These are phyloP conservation scores for Agrochola macilenta DNA, from an alignment of 2,888 invertebrate genomes.

Conservation along the genomic window DNA sequence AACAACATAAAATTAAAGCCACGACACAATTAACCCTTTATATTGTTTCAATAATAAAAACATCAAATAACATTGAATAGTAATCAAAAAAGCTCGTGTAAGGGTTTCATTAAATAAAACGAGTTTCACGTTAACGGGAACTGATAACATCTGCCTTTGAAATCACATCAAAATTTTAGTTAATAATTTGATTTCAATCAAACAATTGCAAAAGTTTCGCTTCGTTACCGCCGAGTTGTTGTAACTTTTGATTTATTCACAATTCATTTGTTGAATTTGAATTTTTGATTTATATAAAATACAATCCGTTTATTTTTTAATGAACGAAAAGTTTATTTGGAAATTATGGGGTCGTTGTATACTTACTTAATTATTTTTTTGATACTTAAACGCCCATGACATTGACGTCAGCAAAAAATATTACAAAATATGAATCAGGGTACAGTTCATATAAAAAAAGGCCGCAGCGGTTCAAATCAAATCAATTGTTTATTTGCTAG, in stretches of 20 bases:
- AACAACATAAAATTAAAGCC: not conserved
- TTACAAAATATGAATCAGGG: not conserved
- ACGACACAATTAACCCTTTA: not conserved
- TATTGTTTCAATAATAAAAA: conserved; percentile 3
- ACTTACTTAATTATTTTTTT: not conserved
- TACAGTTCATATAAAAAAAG: not conserved
- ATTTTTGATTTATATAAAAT: conserved; percentile 73
- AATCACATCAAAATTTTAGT: conserved; percentile 69
- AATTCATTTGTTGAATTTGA: conserved; percentile 73
- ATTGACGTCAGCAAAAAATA: not conserved
- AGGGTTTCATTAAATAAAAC: conserved; percentile 50
- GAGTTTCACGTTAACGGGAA: conserved; percentile 52
- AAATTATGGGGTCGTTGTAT: conserved; percentile 11
- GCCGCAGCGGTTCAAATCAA: not conserved
- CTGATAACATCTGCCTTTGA: conserved; percentile 66
- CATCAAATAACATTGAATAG: conserved; percentile 34
- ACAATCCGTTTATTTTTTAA: conserved; percentile 65
- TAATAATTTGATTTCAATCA: conserved; percentile 72
- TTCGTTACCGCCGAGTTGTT: conserved; percentile 68
- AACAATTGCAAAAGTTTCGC: conserved; percentile 69
- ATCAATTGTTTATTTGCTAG: too few species aligned
- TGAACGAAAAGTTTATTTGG: conserved; percentile 52
- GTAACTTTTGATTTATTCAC: conserved; percentile 75
- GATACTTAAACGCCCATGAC: not conserved
- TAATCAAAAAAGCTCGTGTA: conserved; percentile 54